phyloP scores from a whole-genome alignment of 1,140 invertebrate species.

The Dolichoris vasculosae region DNA sequence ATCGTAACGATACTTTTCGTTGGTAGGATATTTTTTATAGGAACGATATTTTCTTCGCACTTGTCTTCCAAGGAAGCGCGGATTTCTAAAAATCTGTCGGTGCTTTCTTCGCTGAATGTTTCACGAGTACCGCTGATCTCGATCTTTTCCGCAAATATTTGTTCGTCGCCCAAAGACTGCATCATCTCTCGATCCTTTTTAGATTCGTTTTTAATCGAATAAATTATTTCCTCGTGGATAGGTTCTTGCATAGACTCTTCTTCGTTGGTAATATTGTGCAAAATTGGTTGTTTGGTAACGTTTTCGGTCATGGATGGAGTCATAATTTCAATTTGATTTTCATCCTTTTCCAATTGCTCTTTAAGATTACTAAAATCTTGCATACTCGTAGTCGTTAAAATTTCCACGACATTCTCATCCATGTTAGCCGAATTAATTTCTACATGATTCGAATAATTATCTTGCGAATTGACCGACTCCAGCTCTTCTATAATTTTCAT shows the following conservation, averaged over 20 bases:
- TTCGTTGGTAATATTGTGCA: too few relatives aligned
- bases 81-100: neutral
- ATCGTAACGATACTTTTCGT: too few relatives aligned
- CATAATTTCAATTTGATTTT: conserved; percentile 40
- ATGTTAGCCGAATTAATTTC: neutral
- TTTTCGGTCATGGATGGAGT: neutral
- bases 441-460: neutral
- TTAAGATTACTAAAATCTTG: conserved; percentile 44
- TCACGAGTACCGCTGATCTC: neutral
- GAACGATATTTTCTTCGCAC: neutral
- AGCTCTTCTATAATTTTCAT: conserved; percentile 12
- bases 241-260: neutral
- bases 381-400: neutral
- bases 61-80: neutral
- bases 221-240: neutral
- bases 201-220: neutral
- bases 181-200: neutral
- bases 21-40: neutral
- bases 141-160: conserved; percentile 22
- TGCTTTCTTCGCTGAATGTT: neutral
- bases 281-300: neutral
- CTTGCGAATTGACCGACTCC: neutral
- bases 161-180: neutral
- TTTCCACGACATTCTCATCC: neutral
- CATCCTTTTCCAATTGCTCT: conserved; percentile 17